phyloP scores from a whole-genome alignment of 2,113 vertebrate species.

The Siniperca knerii region DNA sequence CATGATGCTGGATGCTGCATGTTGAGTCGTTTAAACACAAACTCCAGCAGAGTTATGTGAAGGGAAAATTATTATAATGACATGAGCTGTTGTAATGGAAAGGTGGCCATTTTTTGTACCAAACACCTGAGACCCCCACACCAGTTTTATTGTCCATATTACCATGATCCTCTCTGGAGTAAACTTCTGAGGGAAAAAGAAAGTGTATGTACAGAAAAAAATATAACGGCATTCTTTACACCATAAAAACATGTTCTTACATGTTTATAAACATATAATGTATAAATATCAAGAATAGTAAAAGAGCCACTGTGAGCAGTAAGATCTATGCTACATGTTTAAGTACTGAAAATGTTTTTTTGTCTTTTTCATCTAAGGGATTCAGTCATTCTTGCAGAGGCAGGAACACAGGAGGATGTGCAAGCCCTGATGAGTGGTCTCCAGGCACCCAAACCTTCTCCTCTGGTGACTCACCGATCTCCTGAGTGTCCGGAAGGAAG shows the following conservation, averaged over 20 bases:
- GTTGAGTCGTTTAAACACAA: not conserved
- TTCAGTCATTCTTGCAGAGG: conserved; percentile 32
- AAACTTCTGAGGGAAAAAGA: conserved; percentile 74
- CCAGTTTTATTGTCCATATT: conserved; percentile 61
- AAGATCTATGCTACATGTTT: not conserved
- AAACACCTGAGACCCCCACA: conserved; percentile 55
- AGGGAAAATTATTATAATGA: not conserved
- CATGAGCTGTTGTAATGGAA: conserved; percentile 50
- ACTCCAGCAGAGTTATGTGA: not conserved
- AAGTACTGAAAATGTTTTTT: conserved; percentile 1
- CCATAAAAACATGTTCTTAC: not conserved
- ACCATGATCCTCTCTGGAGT: conserved; percentile 80
- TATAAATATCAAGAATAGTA: not conserved
- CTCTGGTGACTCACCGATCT: conserved; percentile 90
- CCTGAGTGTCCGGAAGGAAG: conserved; percentile 91
- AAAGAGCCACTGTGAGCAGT: not conserved
- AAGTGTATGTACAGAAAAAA: conserved; percentile 27
- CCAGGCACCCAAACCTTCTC: conserved; percentile 41
- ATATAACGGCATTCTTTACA: conserved; percentile 4
- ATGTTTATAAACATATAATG: not conserved
- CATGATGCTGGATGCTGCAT: not conserved
- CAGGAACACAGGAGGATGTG: conserved; percentile 36
- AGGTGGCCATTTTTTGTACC: conserved; percentile 65
- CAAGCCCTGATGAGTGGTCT: conserved; percentile 36
- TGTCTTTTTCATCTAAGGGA: conserved; percentile 11